Percentiles rank a stretch among this genome's conserved stretches.
Conservation (phyloP, 1,140 invertebrate species). For the Ceratosolen solmsi region DNA sequence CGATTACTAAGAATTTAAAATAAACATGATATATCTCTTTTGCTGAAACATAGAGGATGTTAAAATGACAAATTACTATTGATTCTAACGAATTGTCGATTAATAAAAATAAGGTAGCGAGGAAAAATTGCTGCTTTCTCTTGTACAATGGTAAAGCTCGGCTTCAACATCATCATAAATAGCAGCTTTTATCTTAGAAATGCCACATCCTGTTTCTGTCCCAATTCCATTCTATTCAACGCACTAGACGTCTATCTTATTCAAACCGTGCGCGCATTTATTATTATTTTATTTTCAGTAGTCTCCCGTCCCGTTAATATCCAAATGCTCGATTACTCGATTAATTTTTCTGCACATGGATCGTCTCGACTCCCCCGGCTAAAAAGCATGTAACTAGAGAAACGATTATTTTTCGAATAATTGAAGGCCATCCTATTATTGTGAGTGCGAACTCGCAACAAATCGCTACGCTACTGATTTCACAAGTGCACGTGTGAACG, state of each 20-base stretch:
- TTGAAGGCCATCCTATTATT: not conserved
- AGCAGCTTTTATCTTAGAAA: conserved; percentile 5
- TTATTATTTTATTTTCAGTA: not conserved
- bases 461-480: not conserved
- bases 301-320: not conserved
- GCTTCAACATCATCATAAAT: conserved; percentile 1
- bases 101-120: not conserved
- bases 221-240: not conserved
- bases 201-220: conserved; percentile 18
- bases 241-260: not conserved
- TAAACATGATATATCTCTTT: too few relatives aligned
- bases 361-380: not conserved
- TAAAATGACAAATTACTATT: not conserved
- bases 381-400: not conserved
- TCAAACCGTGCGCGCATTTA: not conserved
- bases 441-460: not conserved
- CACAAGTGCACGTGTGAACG: not conserved
- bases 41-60: too few relatives aligned
- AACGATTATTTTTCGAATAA: not conserved
- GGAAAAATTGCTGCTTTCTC: not conserved
- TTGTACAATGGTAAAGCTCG: not conserved
- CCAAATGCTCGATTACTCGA: not conserved
- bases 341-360: conserved; percentile 1
- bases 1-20: too few relatives aligned
- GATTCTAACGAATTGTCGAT: not conserved